A percentile compares a stretch with the other conserved stretches of the same genome.
Evolutionary conservation across 2,113 vertebrate genomes (phyloP).

Genomic region (Oreotrochilus melanogaster): DNA sequence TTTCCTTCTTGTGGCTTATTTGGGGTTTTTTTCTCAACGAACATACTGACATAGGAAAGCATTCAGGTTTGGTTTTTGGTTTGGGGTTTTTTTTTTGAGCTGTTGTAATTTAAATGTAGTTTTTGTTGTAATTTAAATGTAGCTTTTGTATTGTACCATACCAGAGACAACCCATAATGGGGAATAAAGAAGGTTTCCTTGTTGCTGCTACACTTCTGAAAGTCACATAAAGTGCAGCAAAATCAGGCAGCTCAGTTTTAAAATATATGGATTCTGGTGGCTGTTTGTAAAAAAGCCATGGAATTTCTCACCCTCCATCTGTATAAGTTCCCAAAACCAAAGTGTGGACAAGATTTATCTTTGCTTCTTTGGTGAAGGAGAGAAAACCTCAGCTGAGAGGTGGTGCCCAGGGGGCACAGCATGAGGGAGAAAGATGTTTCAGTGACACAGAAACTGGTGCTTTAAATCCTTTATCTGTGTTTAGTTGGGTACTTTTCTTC

Average conservation of each 20-base stretch:
- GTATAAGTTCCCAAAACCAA: neutral
- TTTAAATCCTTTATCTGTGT: neutral
- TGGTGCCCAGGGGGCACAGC: neutral
- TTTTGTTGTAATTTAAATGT: neutral
- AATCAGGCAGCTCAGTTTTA: neutral
- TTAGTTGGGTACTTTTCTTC: neutral
- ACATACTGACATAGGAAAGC: neutral
- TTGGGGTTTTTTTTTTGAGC: neutral
- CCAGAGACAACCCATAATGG: neutral
- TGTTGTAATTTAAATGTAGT: neutral
- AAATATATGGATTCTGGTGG: neutral
- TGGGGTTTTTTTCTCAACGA: neutral
- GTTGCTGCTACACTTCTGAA: neutral
- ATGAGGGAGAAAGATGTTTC: neutral
- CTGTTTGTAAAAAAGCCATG: neutral
- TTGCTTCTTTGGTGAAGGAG: neutral
- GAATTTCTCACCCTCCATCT: rapidly evolving
- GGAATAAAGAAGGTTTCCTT: neutral
- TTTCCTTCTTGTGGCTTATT: neutral
- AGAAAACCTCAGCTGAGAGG: neutral
- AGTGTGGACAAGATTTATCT: neutral
- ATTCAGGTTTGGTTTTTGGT: neutral
- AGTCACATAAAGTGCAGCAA: neutral
- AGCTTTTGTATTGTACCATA: rapidly evolving
- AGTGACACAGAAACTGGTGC: neutral